phyloP scores from a whole-genome alignment of 2,113 vertebrate genomes.

The Menidia beryllina region DNA sequence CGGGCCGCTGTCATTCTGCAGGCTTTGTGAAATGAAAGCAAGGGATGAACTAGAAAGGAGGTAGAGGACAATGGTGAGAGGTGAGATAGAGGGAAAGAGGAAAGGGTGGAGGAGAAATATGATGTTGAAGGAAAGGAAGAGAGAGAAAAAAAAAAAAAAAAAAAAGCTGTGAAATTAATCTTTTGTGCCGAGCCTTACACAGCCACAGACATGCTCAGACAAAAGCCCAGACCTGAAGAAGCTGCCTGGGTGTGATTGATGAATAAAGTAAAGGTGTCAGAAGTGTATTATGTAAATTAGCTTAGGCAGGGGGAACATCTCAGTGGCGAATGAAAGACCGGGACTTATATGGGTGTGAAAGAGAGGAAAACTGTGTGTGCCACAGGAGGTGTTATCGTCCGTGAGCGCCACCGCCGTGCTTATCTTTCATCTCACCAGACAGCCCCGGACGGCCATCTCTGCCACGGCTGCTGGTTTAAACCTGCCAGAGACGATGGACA shows the following conservation, averaged over 20 bases:
- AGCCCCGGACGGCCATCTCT: conserved; percentile 91
- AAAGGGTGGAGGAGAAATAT: conserved; percentile 50
- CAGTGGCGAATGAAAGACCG: conserved; percentile 80
- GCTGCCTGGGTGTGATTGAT: conserved; percentile 96
- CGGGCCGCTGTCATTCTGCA: conserved; percentile 97
- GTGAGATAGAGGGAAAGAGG: conserved; percentile 70
- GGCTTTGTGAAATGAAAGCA: conserved; percentile 96
- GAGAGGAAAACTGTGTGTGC: conserved; percentile 37
- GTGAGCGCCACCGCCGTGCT: conserved; percentile 90
- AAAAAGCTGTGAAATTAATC: conserved; percentile 99
- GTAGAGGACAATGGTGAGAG: conserved; percentile 66
- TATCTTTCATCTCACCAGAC: conserved; percentile 98
- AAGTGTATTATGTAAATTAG: conserved; percentile 99
- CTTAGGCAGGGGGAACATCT: conserved; percentile 96
- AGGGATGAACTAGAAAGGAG: conserved; percentile 76
- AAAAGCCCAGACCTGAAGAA: conserved; percentile 97
- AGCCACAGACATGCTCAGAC: conserved; percentile 99
- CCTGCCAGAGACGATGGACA: conserved; percentile 51
- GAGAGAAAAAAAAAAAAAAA: conserved; percentile 66
- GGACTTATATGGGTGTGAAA: conserved; percentile 82
- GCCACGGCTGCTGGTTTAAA: conserved; percentile 65
- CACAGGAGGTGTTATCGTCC: conserved; percentile 81
- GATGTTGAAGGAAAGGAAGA: conserved; percentile 45
- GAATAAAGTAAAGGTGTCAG: conserved; percentile 99
- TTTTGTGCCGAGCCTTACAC: conserved; percentile 99